These are phyloP conservation scores for Oncorhynchus keta DNA, from an alignment of 2,113 vertebrate genomes.

Conservation along the genomic window DNA sequence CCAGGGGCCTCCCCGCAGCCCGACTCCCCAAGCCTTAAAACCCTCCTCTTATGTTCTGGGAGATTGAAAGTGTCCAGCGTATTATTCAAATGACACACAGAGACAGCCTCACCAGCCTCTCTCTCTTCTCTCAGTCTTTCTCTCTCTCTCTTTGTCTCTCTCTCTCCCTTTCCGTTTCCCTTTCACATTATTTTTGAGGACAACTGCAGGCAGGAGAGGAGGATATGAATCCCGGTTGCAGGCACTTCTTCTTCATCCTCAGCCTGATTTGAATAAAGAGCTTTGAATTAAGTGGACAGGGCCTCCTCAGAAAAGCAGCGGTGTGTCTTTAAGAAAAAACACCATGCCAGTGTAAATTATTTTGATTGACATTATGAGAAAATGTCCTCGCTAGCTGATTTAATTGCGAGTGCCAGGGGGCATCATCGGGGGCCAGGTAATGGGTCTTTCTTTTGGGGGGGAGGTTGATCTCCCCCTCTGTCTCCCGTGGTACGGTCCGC, in stretches of 20 bases:
- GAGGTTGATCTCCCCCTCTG: constrained; percentile 80
- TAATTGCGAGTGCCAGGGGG: constrained; percentile 91
- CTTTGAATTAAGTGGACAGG: constrained; percentile 81
- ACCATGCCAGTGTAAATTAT: constrained; percentile 85
- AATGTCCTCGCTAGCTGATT: constrained; percentile 81
- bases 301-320: constrained; percentile 71
- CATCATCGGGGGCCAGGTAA: constrained; percentile 90
- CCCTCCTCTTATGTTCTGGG: constrained; percentile 59
- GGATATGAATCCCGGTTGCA: constrained; percentile 69
- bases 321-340: constrained; percentile 76
- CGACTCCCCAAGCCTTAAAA: constrained; percentile 58
- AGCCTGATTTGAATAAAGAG: constrained; percentile 80
- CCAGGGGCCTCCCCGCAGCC: constrained; percentile 52
- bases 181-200: constrained; percentile 70
- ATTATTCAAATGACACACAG: constrained; percentile 68
- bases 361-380: constrained; percentile 90
- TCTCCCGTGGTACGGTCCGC: constrained; percentile 84
- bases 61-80: constrained; percentile 70
- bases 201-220: constrained; percentile 72
- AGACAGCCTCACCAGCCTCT: constrained; percentile 58
- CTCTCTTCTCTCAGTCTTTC: constrained; percentile 39
- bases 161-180: not conserved
- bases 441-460: constrained; percentile 66
- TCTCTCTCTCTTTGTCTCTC: constrained; percentile 11
- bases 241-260: constrained; percentile 58